Conservation (phyloP, 1,140 invertebrate genomes). For the Aethina tumida region DNA sequence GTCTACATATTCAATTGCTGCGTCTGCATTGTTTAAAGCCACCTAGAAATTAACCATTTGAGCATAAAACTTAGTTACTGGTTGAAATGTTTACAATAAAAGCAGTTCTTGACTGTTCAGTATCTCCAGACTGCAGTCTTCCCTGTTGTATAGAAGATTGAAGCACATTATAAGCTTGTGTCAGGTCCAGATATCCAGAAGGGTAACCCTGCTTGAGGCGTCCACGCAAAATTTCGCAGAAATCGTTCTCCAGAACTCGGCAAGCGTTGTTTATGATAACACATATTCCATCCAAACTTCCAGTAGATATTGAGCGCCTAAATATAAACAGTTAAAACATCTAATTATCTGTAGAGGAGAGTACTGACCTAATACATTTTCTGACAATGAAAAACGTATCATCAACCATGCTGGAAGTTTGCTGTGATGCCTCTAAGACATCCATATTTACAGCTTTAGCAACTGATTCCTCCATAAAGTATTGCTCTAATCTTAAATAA, state of each 20-base stretch:
- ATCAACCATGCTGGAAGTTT: constrained; percentile 90
- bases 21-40: constrained; percentile 90
- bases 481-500: constrained; percentile 87
- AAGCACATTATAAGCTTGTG: constrained; percentile 69
- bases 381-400: constrained; percentile 97
- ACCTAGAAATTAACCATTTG: constrained; percentile 50
- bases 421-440: constrained; percentile 49
- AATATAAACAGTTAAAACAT: constrained; percentile 8
- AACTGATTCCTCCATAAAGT: constrained; percentile 93
- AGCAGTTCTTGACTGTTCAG: constrained; percentile 52
- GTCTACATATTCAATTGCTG: constrained; percentile 82
- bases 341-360: constrained; percentile 2
- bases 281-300: constrained; percentile 91
- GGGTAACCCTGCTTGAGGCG: constrained; percentile 77
- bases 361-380: constrained; percentile 77
- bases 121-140: constrained; percentile 68
- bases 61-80: neutral
- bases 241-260: constrained; percentile 79
- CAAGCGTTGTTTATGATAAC: constrained; percentile 93
- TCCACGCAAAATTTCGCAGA: constrained; percentile 63
- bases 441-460: constrained; percentile 90
- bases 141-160: constrained; percentile 75
- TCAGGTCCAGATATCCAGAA: constrained; percentile 72
- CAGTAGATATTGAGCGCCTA: constrained; percentile 77
- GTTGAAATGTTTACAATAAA: constrained; percentile 34